phyloP scores from a whole-genome alignment of 2,797 vertebrate species.

The Helicolenus hilgendorfi region DNA sequence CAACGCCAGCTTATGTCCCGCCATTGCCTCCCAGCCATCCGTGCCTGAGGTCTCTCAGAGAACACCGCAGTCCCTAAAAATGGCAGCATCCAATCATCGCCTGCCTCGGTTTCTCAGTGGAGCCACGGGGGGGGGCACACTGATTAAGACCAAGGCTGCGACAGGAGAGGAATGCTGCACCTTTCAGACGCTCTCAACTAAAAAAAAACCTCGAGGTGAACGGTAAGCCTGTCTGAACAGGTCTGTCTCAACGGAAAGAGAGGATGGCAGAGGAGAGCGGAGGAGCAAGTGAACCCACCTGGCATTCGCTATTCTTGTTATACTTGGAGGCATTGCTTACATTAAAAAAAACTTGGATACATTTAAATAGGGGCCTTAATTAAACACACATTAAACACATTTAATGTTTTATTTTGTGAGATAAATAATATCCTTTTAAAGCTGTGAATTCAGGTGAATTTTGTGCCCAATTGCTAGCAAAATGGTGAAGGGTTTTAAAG shows the following conservation, averaged over 20 bases:
- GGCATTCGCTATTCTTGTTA: constrained; percentile 10
- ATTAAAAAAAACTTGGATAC: neutral
- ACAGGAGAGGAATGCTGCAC: constrained; percentile 32
- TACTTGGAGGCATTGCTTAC: neutral
- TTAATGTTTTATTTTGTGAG: neutral
- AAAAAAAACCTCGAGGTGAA: neutral
- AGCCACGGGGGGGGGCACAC: constrained; percentile 35
- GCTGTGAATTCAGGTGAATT: neutral
- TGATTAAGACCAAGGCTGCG: constrained; percentile 62
- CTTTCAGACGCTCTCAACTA: constrained; percentile 3
- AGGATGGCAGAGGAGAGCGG: neutral
- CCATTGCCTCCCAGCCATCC: neutral
- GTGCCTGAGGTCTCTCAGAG: constrained; percentile 29
- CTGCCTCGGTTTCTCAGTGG: constrained; percentile 20
- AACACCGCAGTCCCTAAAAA: constrained; percentile 32
- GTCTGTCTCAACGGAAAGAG: neutral
- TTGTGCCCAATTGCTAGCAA: neutral
- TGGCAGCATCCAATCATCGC: constrained; percentile 58
- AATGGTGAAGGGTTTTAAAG: neutral
- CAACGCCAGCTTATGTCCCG: neutral
- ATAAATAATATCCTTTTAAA: neutral
- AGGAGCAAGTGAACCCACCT: neutral
- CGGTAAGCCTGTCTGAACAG: constrained; percentile 18
- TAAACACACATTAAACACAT: neutral
- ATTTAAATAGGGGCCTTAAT: neutral